phyloP scores from a whole-genome alignment of 2,113 vertebrate species.

The Dipodomys spectabilis region DNA sequence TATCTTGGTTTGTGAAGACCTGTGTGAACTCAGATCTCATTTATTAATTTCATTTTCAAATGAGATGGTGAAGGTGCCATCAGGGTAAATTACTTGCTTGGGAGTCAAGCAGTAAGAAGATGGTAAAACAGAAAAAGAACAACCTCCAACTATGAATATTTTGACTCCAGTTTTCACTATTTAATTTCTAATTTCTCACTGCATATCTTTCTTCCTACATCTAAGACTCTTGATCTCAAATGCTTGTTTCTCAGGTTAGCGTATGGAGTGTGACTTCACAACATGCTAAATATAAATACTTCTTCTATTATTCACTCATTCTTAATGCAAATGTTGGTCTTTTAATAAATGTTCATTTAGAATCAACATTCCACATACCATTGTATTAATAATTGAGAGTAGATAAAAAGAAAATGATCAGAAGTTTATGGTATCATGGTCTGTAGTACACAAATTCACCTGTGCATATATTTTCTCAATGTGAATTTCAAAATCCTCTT shows the following conservation, averaged over 20 bases:
- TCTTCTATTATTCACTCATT: neutral
- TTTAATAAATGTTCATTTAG: neutral
- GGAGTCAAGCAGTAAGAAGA: neutral
- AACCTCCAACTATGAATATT: too few species aligned
- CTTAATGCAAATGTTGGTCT: neutral
- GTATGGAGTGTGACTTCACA: neutral
- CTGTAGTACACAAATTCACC: neutral
- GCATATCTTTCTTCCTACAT: neutral
- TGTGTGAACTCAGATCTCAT: neutral
- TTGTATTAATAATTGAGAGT: neutral
- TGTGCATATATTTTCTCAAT: neutral
- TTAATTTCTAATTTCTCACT: neutral
- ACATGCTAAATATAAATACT: neutral
- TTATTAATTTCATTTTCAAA: neutral
- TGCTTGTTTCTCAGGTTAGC: neutral
- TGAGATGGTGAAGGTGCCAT: neutral
- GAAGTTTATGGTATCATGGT: neutral
- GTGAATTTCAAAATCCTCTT: neutral
- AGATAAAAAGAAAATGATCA: neutral
- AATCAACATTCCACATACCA: neutral
- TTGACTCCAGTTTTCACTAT: neutral
- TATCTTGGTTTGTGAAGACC: neutral
- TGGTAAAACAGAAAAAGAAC: neutral
- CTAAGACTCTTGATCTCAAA: neutral
- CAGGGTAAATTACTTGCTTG: neutral